Evolutionary conservation across 2,888 invertebrate species (phyloP).

Genomic region (Copidosoma aretas): DNA sequence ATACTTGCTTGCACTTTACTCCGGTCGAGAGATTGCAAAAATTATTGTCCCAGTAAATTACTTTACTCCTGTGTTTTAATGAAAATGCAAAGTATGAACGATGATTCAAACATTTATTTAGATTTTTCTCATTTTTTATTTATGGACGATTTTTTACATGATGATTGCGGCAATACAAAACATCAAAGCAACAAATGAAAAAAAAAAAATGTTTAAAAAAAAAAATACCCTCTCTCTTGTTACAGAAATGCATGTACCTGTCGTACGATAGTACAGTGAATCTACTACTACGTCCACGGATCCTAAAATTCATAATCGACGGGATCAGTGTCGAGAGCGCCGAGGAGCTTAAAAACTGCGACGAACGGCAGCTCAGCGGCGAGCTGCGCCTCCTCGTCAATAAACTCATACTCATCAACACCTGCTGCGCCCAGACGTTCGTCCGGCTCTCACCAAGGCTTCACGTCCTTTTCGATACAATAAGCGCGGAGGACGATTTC

Average conservation of each 20-base stretch:
- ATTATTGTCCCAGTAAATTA: too few relatives aligned
- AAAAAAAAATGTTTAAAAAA: too few relatives aligned
- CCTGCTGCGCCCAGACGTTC: slow-evolving; percentile 58
- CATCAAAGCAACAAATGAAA: not conserved
- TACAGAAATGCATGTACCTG: slow-evolving; percentile 58
- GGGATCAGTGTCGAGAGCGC: slow-evolving; percentile 60
- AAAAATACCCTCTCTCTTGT: too few relatives aligned
- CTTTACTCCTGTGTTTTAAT: too few relatives aligned
- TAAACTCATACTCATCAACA: slow-evolving; percentile 59
- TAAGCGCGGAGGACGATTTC: slow-evolving; percentile 57
- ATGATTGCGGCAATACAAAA: not conserved
- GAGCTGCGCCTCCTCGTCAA: slow-evolving; percentile 58
- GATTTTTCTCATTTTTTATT: too few relatives aligned
- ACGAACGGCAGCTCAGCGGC: slow-evolving; percentile 56
- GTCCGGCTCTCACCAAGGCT: slow-evolving; percentile 57
- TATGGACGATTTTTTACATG: too few relatives aligned
- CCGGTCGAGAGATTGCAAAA: too few relatives aligned
- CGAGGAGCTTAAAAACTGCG: slow-evolving; percentile 59
- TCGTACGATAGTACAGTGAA: slow-evolving; percentile 61
- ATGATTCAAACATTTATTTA: too few relatives aligned
- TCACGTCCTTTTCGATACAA: slow-evolving; percentile 58
- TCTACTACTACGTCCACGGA: slow-evolving; percentile 56
- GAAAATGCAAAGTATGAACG: too few relatives aligned
- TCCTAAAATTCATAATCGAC: slow-evolving; percentile 60
- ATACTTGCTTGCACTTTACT: too few relatives aligned